Percentiles rank a stretch among this genome's conserved stretches.
Conservation (phyloP, 2,888 invertebrate species). For the Exocentrus adspersus region DNA sequence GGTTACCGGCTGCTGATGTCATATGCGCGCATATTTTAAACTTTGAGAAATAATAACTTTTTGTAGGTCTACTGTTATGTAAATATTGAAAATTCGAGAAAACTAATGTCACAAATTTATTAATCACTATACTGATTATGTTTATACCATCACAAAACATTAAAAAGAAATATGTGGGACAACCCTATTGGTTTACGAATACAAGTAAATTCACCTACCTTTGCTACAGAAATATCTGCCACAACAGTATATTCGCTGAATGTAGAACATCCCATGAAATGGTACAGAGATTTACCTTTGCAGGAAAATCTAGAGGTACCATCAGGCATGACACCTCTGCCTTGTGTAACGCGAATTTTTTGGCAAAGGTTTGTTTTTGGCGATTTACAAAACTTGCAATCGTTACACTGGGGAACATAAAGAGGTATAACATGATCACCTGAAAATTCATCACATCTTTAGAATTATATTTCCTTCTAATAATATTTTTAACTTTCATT, state of each 20-base stretch:
- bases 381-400: slow-evolving; percentile 96
- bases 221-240: slow-evolving; percentile 93
- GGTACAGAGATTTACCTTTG: slow-evolving; percentile 81
- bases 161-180: too few species aligned
- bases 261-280: slow-evolving; percentile 98
- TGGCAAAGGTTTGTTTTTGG: slow-evolving; percentile 97
- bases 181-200: too few species aligned
- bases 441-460: slow-evolving; percentile 50
- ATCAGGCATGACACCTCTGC: slow-evolving; percentile 91
- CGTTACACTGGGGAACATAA: slow-evolving; percentile 95
- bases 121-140: too few species aligned
- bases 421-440: slow-evolving; percentile 97
- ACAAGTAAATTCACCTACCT: slow-evolving; percentile 71
- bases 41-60: too few species aligned
- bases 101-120: too few species aligned
- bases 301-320: slow-evolving; percentile 88
- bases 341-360: slow-evolving; percentile 88
- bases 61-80: too few species aligned
- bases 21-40: too few species aligned
- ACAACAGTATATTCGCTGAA: slow-evolving; percentile 96
- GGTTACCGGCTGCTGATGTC: too few species aligned
- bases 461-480: not conserved
- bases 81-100: too few species aligned
- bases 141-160: too few species aligned
- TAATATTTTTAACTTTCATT: too few species aligned